A percentile compares a stretch with the other conserved stretches of the same genome.
Conservation (phyloP, 2,113 vertebrate genomes). For the Romanogobio albipinnatus region DNA sequence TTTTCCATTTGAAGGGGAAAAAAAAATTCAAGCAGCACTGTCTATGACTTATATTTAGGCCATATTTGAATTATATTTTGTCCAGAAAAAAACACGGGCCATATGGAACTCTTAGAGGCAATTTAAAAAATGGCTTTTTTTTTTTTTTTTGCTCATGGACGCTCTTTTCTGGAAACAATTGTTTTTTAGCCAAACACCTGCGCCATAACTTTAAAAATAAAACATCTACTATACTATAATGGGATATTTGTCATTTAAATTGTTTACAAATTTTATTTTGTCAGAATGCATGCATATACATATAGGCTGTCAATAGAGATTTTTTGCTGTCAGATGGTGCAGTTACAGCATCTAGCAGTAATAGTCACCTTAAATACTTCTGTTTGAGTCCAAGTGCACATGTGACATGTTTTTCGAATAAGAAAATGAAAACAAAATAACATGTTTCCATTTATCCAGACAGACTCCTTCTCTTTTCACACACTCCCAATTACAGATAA, state of each 20-base stretch:
- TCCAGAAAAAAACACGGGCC: neutral
- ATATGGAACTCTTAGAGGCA: neutral
- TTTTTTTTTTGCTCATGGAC: neutral
- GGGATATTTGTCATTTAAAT: no score
- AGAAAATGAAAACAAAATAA: neutral
- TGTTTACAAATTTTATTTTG: neutral
- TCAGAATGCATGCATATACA: neutral
- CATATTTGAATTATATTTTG: neutral
- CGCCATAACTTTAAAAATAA: neutral
- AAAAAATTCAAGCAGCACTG: neutral
- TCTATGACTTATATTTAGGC: neutral
- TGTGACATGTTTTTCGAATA: neutral
- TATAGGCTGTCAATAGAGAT: neutral
- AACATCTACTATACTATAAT: no score
- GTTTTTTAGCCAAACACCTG: neutral
- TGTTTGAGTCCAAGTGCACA: neutral
- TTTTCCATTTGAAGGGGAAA: no score
- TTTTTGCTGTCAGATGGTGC: neutral
- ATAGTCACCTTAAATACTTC: neutral
- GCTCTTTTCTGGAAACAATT: neutral
- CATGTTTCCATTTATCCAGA: neutral
- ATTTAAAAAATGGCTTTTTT: neutral
- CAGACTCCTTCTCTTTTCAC: slow-evolving; percentile 20
- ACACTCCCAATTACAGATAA: slow-evolving; percentile 50
- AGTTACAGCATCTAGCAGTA: no score